Evolutionary conservation across 1,140 invertebrate species (phyloP).

Genomic region (Ips nitidus): DNA sequence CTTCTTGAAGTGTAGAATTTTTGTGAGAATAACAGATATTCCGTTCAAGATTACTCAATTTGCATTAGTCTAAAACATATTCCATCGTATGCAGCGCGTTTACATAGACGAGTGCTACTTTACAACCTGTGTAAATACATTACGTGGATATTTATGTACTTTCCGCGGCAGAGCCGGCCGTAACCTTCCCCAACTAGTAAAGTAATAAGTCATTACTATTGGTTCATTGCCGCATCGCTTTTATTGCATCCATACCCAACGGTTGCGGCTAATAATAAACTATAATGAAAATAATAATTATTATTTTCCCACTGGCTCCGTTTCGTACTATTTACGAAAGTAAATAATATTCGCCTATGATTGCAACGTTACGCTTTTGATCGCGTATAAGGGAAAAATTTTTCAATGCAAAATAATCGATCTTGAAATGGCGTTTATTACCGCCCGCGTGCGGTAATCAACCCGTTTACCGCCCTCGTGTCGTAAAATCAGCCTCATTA

Average conservation of each 20-base stretch:
- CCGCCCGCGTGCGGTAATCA: too few relatives aligned
- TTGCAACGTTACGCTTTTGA: neutral
- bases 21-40: too few relatives aligned
- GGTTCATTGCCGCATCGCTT: conserved; percentile 10
- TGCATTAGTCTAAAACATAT: neutral
- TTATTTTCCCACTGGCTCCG: conserved; percentile 13
- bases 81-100: neutral
- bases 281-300: conserved; percentile 9
- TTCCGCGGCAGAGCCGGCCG: conserved; percentile 22
- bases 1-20: too few relatives aligned
- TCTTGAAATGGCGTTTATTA: too few relatives aligned
- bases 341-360: neutral
- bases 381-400: neutral
- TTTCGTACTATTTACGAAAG: conserved; percentile 7
- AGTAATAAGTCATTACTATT: conserved; percentile 26
- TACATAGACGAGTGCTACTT: conserved; percentile 9
- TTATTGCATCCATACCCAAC: conserved; percentile 9
- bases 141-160: conserved; percentile 22
- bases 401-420: too few relatives aligned
- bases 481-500: neutral
- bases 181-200: conserved; percentile 32
- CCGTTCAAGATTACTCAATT: neutral
- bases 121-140: conserved; percentile 21
- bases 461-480: neutral
- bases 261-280: conserved; percentile 13